Base-by-base conservation (phyloP, 2,888 invertebrate genomes). In the Diaphora mendica region DNA sequence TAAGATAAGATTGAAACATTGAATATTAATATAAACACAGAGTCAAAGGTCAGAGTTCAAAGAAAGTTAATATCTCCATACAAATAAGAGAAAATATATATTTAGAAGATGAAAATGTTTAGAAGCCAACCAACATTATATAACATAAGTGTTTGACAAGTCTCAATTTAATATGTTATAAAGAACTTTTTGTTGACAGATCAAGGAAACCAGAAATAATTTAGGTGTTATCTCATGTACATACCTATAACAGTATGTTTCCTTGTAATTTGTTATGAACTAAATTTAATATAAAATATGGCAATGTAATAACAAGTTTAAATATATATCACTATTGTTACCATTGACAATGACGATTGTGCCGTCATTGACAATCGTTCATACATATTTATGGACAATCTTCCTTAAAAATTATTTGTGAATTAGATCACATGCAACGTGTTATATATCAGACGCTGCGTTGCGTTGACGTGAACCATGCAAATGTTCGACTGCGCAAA, bases 171-270 rank as follows among this genome's bases (percentile, higher is more conserved):
- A 59, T 13, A 11, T 59, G 59, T 42, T n/a, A 30, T 66, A 67
- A 44, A 20, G 44, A 9, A 33, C 67, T 48, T 48, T 67, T 48
- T 48, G 48, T 30, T 48, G 67, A 67, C 67, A 67, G 30, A 48
- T 30, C 20, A 67, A 67, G 67, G 67, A 67, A 67, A 48, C 8
- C 48, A 67, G 20, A 67, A 23, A 48, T 15, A 44, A 67, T 20
- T 67, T 48, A 33, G 11, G 44, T 30, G 42, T 66, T 66, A 66
- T 66, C 44, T 26, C 30, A 30, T 44, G 17, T 44, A 26, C 42
- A 17, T 66, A 44, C 15, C 13, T 48, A 15, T 4, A n/a, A 35
- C n/a, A 26, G 2, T 66, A n/a, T 42, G 26, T 66, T 66, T 42
- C 66, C 66, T 66, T 42, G 26, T 66, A 42, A 48, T 42, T 51